These are phyloP conservation scores for Urocolius indicus DNA, from an alignment of 2,113 vertebrate species.

Conservation along the genomic window DNA sequence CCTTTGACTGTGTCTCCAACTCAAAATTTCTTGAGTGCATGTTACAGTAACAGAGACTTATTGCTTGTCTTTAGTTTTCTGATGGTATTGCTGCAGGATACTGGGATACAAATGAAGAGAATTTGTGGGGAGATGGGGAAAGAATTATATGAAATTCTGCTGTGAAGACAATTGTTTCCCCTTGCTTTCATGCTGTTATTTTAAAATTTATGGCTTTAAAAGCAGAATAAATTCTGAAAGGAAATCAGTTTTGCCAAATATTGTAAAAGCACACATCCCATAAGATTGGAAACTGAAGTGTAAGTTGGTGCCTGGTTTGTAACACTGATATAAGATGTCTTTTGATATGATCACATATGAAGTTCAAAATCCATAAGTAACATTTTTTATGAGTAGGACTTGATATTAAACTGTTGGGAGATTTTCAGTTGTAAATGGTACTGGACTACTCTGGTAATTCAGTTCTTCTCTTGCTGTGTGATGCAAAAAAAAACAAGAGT, in stretches of 20 bases:
- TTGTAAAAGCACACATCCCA: fast-evolving
- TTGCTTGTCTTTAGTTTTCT: neutral
- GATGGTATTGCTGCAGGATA: neutral
- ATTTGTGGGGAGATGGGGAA: neutral
- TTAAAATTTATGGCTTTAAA: neutral
- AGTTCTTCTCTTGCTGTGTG: neutral
- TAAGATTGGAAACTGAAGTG: neutral
- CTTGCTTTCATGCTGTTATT: neutral
- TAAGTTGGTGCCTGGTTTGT: neutral
- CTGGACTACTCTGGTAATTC: neutral
- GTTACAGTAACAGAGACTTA: neutral
- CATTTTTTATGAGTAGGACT: neutral
- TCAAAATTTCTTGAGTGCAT: neutral
- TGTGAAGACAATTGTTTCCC: neutral
- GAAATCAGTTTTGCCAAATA: neutral
- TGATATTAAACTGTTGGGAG: neutral
- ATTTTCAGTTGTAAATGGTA: neutral
- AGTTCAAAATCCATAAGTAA: neutral
- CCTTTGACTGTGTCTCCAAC: neutral
- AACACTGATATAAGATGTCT: neutral
- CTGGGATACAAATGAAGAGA: neutral
- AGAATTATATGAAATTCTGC: neutral
- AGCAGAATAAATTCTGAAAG: neutral
- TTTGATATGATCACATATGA: no score
- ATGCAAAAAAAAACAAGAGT: neutral